Evolutionary conservation across 2,888 invertebrate genomes (phyloP).

Genomic region (Morinoia aosen): DNA sequence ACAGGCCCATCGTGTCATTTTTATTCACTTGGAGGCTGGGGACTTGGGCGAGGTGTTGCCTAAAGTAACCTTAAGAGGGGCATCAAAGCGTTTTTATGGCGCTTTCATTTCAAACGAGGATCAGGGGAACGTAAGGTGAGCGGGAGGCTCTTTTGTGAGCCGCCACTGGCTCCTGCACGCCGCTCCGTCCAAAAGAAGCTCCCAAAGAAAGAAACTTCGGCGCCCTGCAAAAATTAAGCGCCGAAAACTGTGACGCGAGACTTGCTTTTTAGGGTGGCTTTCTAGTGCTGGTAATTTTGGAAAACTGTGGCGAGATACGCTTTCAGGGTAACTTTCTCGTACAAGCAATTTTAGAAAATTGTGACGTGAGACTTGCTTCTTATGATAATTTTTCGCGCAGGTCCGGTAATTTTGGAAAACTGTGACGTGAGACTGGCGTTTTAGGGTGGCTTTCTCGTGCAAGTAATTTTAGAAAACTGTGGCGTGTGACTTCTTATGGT

Average conservation of each 20-base stretch:
- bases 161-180: background rate
- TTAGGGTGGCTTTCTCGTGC: background rate
- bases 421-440: background rate
- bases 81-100: constrained; percentile 18
- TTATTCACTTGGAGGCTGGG: background rate
- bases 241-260: background rate
- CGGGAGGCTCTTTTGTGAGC: background rate
- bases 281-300: background rate
- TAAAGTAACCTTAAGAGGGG: background rate
- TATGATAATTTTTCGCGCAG: no score
- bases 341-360: background rate
- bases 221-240: background rate
- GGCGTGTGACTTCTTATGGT: no score
- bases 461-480: background rate
- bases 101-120: constrained; percentile 26
- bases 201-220: background rate
- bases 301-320: background rate
- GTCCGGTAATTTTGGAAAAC: no score
- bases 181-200: background rate
- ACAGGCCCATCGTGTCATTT: background rate
- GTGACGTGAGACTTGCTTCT: background rate
- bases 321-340: background rate
- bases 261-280: background rate
- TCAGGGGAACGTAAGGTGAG: background rate
- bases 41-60: constrained; percentile 10